Percentiles rank a stretch among this genome's conserved stretches.
Conservation (phyloP, 2,113 vertebrate species). For the Melanerpes aurifrons region DNA sequence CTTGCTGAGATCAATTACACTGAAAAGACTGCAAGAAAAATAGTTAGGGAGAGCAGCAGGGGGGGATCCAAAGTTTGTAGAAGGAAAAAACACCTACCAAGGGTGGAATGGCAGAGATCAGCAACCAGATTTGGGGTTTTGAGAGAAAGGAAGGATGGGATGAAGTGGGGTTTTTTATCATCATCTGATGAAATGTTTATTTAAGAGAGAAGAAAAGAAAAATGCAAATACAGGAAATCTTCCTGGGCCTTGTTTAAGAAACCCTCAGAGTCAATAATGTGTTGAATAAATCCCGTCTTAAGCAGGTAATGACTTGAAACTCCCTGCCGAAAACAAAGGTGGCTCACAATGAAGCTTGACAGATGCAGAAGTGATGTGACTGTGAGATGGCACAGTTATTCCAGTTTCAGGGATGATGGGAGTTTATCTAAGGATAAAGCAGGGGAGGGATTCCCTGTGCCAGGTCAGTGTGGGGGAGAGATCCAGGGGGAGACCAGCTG, state of each 20-base stretch:
- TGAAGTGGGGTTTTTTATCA: background rate
- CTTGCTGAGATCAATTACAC: background rate
- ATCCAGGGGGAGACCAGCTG: constrained; percentile 30
- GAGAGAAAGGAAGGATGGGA: background rate
- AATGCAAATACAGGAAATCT: background rate
- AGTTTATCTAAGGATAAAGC: constrained; percentile 68
- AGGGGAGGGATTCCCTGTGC: constrained; percentile 40
- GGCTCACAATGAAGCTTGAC: constrained; percentile 30
- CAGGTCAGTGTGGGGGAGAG: constrained; percentile 35
- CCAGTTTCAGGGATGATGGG: background rate
- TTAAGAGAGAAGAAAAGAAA: background rate
- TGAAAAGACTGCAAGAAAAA: background rate
- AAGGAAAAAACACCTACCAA: background rate
- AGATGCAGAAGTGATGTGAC: constrained; percentile 25
- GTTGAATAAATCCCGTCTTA: constrained; percentile 20
- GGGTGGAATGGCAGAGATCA: background rate
- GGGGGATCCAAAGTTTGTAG: background rate
- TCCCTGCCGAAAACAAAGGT: constrained; percentile 47
- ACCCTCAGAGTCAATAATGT: background rate
- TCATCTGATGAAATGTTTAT: background rate
- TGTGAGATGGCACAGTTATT: constrained; percentile 51
- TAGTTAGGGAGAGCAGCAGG: background rate
- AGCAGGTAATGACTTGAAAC: constrained; percentile 38
- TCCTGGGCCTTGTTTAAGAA: background rate
- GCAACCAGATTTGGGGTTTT: background rate